Evolutionary conservation across 2,113 vertebrate genomes (phyloP), one percentile per base, ranked within the genome.

Genomic region (Smithornis capensis): DNA sequence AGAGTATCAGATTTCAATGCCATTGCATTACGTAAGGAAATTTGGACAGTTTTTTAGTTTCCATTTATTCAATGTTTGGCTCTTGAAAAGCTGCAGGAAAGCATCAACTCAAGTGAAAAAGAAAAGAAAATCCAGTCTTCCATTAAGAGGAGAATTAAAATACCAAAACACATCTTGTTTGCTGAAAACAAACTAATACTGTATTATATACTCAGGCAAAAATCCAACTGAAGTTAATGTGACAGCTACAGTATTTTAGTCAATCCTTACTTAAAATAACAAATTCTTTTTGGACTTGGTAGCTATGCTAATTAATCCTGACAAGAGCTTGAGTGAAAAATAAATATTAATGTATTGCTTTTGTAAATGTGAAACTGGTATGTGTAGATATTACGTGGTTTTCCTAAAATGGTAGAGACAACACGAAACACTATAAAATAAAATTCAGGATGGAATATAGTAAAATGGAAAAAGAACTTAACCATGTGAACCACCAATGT

Each of bases 261-360:
- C 35, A 83, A 28, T 2, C 8, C 17, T 70, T 12, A 47, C 53
- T 82, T 85, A 50, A 94, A 91, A 63, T 31, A 84, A 27, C 6
- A 62, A 60, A 59, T 38, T 23, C 19, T 56, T 86, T 83, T 87
- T 86, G 82, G 53, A 83, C 27, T 24, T 67, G 7, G 14, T 83
- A 90, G 19, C 31, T 78, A n/a, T 5, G 17, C 22, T 64, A 94
- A 87, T 89, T 94, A 87, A 84, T 93, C 19, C 35, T 85, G 69
- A 65, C 23, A 83, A 75, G 4, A 70, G 4, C 18, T 92, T 4
- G 6, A 79, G 7, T 79, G 14, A 67, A 80, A 65, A 76, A 80
- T 21, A 81, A 14, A 47, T 9, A 28, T 35, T 31, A 35, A 4
- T 49, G 28, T 50, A 31, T 10, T 45, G 31, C 12, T 91, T 79